Evolutionary conservation across 35 echinoderm and acorn worm genomes (phyloP).

Genomic region (Diadema setosum): DNA sequence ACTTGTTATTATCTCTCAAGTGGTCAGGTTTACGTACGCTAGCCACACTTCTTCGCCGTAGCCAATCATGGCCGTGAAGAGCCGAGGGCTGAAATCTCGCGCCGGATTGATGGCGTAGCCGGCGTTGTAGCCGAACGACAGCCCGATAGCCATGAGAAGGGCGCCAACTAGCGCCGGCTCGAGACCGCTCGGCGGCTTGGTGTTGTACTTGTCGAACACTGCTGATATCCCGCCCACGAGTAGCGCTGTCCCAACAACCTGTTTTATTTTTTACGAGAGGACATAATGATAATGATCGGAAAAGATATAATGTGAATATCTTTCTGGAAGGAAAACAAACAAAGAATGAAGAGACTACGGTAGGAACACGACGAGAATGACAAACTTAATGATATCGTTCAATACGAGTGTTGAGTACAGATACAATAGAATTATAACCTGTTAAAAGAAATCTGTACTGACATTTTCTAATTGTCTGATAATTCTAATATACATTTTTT

Average conservation of each 20-base stretch:
- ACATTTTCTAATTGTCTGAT: no score
- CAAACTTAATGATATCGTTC: background rate
- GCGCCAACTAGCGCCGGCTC: constrained; percentile 63
- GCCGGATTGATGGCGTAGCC: constrained; percentile 65
- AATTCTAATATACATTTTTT: no score
- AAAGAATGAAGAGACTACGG: background rate
- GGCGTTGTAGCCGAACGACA: constrained; percentile 60
- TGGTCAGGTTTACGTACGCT: background rate
- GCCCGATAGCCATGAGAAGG: constrained; percentile 40
- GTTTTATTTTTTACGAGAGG: background rate
- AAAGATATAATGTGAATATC: background rate
- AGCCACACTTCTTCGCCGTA: constrained; percentile 70
- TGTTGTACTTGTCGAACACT: constrained; percentile 69
- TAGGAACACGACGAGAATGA: background rate
- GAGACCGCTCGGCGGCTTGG: constrained; percentile 67
- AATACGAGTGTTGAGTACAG: no score
- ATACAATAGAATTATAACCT: no score
- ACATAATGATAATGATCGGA: background rate
- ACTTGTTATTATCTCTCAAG: no score
- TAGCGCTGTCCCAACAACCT: constrained; percentile 76
- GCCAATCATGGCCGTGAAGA: constrained; percentile 52
- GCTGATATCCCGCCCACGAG: constrained; percentile 73
- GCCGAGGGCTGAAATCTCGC: constrained; percentile 63
- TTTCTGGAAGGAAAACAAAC: background rate
- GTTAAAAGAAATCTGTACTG: no score